phyloP scores from a whole-genome alignment of 2,888 invertebrate species.

The Copidosoma aretas region DNA sequence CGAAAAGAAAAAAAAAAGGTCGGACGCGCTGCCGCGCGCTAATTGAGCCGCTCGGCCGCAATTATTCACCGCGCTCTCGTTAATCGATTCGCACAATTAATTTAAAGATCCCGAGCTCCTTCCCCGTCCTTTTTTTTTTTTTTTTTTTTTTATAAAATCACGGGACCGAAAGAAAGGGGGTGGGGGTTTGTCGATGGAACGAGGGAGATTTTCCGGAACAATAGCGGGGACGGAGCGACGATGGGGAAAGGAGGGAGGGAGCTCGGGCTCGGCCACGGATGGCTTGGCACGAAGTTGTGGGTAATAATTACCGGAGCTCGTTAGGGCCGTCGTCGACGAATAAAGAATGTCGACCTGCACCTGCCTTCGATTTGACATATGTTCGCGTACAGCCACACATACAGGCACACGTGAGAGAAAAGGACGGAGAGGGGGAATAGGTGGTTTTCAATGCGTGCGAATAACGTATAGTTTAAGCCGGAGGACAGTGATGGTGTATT shows the following conservation, averaged over 20 bases:
- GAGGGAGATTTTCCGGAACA: conserved; percentile 10
- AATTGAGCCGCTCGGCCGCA: neutral
- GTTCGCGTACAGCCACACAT: neutral
- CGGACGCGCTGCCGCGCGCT: neutral
- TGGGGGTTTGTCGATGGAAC: neutral
- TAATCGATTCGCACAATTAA: conserved; percentile 13
- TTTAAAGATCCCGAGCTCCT: conserved; percentile 3
- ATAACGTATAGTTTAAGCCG: too few species aligned
- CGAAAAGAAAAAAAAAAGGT: too few species aligned
- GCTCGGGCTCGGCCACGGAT: conserved; percentile 45
- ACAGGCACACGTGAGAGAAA: neutral
- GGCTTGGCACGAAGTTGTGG: conserved; percentile 53
- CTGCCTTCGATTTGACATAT: conserved; percentile 49
- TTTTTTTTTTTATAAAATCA: conserved; percentile 7
- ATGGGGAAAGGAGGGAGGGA: too few species aligned
- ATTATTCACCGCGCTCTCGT: conserved; percentile 8
- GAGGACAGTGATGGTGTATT: too few species aligned
- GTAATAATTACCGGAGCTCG: conserved; percentile 58
- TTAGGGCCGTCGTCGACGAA: conserved; percentile 47
- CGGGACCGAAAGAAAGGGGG: neutral
- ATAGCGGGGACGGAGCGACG: too few species aligned
- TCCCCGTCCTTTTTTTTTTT: neutral
- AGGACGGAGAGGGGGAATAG: neutral
- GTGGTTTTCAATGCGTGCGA: too few species aligned
- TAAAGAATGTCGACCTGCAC: conserved; percentile 44